Percentiles rank a stretch among this genome's conserved stretches.
Conservation (phyloP, 2,888 invertebrate species). For the Formica aserva region DNA sequence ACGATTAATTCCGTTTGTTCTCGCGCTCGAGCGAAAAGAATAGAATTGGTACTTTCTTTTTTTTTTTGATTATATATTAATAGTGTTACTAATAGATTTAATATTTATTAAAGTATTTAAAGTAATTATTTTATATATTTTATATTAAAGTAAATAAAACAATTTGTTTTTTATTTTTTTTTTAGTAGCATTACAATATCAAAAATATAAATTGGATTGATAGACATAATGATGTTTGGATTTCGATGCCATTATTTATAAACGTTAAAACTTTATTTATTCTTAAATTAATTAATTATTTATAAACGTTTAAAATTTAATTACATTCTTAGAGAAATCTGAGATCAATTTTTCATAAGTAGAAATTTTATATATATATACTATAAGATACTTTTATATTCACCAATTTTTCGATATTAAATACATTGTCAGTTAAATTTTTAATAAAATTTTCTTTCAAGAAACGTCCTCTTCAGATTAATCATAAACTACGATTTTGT, state of each 20-base stretch:
- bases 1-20: background rate
- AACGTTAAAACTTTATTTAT: too few relatives aligned
- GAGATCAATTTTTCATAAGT: background rate
- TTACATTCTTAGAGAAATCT: background rate
- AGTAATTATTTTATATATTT: background rate
- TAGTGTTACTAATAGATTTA: background rate
- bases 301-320: background rate
- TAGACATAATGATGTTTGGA: background rate
- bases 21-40: background rate
- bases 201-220: background rate
- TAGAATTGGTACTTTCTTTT: background rate
- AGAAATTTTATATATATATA: background rate
- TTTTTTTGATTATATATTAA: background rate
- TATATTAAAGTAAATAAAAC: background rate
- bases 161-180: background rate
- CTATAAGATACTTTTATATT: background rate
- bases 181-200: background rate
- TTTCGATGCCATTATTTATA: background rate
- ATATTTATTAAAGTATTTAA: slow-evolving; percentile 7
- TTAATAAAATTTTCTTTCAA: background rate
- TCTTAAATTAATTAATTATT: too few relatives aligned
- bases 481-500: background rate
- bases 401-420: background rate
- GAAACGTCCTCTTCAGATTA: background rate
- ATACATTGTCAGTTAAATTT: background rate